Evolutionary conservation across 2,888 invertebrate genomes (phyloP), one percentile per base, ranked within the genome.

Genomic region (Aspidiotus destructor): DNA sequence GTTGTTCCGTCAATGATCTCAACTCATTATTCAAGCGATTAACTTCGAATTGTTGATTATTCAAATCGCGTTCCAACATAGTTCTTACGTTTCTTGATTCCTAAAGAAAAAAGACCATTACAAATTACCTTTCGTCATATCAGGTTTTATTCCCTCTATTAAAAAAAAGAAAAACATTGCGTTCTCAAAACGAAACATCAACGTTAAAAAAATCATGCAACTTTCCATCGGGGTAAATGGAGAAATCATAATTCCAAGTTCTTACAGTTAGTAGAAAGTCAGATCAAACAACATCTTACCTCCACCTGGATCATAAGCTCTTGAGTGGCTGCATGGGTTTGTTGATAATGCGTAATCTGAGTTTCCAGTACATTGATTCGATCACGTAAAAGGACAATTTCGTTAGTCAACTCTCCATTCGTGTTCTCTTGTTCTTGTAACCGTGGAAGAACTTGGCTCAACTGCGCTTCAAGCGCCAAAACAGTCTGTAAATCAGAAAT

Each of bases 1-100:
- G 79, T 75, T 68, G 79, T 72, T 76, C 77, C 69, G 81, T 76
- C 72, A 80, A 80, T 16, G 75, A 75, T 71, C 79, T 79, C 68
- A 81, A 75, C 62, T 85, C 84, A 71, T 83, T 82, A 74, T 83
- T 82, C 72, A 82, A 81, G 74, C 76, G 80, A 75, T 77, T 62
- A 77, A 75, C 70, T 77, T 77, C 40, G 78, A 73, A 74, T 81
- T 81, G 83, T 61, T 80, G 77, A 58, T 78, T 75, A 70, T 77
- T 75, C 8, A 79, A 72, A 72, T 82, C 80, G 73, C 80, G 81
- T 72, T 85, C 84, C 71, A 83, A 73, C 67, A 85, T 83, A 44
- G 76, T 76, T 73, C 77, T 80, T 8, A 78, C 77, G 68, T 80
- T 80, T 72, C 78, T 80, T 11, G 81, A 79, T 72, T 84, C 84